These are phyloP conservation scores for Lycodopsis pacificus DNA, from an alignment of 2,797 vertebrate species.

Conservation along the genomic window DNA sequence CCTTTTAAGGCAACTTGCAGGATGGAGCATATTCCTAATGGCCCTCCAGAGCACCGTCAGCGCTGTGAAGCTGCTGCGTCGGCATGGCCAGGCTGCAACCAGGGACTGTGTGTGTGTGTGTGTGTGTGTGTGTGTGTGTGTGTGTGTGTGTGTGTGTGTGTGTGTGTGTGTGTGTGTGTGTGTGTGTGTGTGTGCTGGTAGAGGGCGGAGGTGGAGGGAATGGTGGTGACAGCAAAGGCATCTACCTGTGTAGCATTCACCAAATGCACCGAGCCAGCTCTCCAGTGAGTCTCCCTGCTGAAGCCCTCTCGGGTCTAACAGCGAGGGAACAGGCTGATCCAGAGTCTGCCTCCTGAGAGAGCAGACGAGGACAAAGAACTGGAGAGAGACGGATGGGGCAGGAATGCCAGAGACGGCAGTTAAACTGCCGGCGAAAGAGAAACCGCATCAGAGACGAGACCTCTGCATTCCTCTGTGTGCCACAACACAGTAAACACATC, in stretches of 20 bases:
- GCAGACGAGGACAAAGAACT: not conserved
- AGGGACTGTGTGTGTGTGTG: slow-evolving; percentile 8
- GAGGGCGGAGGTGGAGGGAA: not conserved
- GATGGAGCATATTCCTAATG: slow-evolving; percentile 41
- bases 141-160: slow-evolving; percentile 17
- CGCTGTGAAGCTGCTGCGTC: slow-evolving; percentile 40
- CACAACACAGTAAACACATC: slow-evolving; percentile 32
- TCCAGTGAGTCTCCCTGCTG: slow-evolving; percentile 1
- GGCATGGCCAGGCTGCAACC: slow-evolving; percentile 9
- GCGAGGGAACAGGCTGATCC: slow-evolving; percentile 5
- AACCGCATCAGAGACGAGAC: slow-evolving; percentile 9
- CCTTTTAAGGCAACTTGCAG: slow-evolving; percentile 62
- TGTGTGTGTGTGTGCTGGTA: slow-evolving; percentile 6
- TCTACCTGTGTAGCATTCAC: slow-evolving; percentile 28
- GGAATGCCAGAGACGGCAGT: slow-evolving; percentile 10
- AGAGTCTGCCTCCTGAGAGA: slow-evolving; percentile 2
- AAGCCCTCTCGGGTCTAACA: slow-evolving; percentile 21
- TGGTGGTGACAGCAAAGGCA: slow-evolving; percentile 5
- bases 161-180: slow-evolving; percentile 11
- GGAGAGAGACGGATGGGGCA: slow-evolving; percentile 3
- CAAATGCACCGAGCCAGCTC: slow-evolving; percentile 18
- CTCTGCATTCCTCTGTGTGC: not conserved
- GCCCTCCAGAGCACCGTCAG: slow-evolving; percentile 39
- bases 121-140: slow-evolving; percentile 15
- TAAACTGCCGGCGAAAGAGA: not conserved